Conservation (phyloP, 2,797 vertebrate species). For the Myotis vivesi region DNA sequence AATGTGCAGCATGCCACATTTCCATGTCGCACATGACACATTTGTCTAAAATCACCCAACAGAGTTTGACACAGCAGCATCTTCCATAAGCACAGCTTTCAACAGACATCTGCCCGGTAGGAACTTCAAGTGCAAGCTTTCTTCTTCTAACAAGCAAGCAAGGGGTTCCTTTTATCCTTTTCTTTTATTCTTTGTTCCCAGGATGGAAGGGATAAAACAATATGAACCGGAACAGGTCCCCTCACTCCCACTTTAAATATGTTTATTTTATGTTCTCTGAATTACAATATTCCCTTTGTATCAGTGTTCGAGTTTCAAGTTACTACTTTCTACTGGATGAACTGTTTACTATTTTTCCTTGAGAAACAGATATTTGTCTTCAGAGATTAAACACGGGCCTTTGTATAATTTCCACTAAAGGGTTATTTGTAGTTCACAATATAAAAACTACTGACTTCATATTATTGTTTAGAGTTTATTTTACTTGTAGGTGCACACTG, state of each 20-base stretch:
- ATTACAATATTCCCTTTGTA: constrained; percentile 80
- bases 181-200: constrained; percentile 74
- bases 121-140: constrained; percentile 87
- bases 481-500: background rate
- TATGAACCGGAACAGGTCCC: constrained; percentile 76
- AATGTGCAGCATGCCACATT: constrained; percentile 93
- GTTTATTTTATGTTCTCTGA: constrained; percentile 83
- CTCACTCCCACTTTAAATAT: constrained; percentile 73
- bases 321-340: constrained; percentile 65
- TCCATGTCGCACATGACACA: constrained; percentile 93
- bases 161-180: constrained; percentile 90
- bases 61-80: constrained; percentile 91
- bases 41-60: constrained; percentile 93
- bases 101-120: constrained; percentile 89
- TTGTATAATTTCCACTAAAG: background rate
- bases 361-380: constrained; percentile 68
- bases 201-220: constrained; percentile 88
- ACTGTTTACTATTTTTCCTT: constrained; percentile 52
- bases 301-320: constrained; percentile 58
- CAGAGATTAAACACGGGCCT: background rate
- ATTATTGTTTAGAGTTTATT: background rate
- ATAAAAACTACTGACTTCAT: background rate
- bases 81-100: constrained; percentile 88
- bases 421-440: background rate
- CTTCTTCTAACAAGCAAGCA: constrained; percentile 87